Percentiles rank a stretch among this genome's conserved stretches.
These are phyloP conservation scores for Galerucella calmariensis DNA, from an alignment of 2,888 invertebrate genomes.

Conservation along the genomic window DNA sequence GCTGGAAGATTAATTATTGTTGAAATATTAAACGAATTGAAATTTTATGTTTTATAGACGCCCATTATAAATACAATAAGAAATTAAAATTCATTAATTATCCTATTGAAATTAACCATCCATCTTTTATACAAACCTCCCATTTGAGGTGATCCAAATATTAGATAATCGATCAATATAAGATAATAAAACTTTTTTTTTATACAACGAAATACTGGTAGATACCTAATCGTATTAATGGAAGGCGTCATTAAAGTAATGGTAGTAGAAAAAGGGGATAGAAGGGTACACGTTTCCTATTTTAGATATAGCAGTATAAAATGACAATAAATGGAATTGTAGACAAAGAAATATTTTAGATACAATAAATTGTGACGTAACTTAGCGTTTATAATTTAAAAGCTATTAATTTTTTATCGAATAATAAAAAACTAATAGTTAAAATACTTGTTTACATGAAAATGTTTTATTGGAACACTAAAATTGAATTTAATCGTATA, in stretches of 20 bases:
- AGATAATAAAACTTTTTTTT: neutral
- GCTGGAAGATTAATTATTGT: no score
- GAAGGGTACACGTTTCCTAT: neutral
- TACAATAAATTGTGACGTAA: neutral
- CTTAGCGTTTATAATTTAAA: neutral
- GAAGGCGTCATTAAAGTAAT: slow-evolving; percentile 6
- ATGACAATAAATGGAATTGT: neutral
- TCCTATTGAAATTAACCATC: neutral
- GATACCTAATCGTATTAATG: slow-evolving; percentile 10
- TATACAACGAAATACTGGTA: neutral
- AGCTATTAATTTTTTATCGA: neutral
- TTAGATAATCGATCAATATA: neutral
- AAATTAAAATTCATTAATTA: neutral
- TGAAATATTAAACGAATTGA: no score
- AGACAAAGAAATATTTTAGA: neutral
- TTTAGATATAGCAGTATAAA: neutral
- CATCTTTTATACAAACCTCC: neutral
- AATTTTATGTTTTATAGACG: no score
- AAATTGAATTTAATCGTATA: neutral
- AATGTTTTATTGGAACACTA: neutral
- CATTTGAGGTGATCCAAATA: neutral
- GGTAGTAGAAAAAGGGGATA: neutral
- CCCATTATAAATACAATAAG: neutral
- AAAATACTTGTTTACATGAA: neutral
- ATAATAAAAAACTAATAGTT: neutral